A percentile compares a stretch with the other conserved stretches of the same genome.
These are phyloP conservation scores for Myopa testacea DNA, from an alignment of 2,888 invertebrate genomes.

Conservation along the genomic window DNA sequence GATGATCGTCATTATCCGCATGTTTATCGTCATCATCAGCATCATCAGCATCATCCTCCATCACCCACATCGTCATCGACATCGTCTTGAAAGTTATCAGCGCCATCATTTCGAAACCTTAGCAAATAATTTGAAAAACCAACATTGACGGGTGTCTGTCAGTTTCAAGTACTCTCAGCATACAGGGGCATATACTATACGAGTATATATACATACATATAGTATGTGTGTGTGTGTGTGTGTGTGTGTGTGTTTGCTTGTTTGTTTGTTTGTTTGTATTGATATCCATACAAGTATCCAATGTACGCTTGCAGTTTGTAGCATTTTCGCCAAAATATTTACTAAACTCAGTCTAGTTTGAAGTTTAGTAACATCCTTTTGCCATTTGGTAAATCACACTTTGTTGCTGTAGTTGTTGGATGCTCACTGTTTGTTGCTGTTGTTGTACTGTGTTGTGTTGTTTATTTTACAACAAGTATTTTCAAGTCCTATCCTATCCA, in stretches of 20 bases:
- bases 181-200: not conserved
- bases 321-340: conserved; percentile 32
- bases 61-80: conserved; percentile 43
- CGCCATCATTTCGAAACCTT: conserved; percentile 55
- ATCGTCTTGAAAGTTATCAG: conserved; percentile 42
- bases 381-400: conserved; percentile 62
- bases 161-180: conserved; percentile 20
- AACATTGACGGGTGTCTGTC: conserved; percentile 50
- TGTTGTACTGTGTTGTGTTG: conserved; percentile 15
- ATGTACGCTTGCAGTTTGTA: conserved; percentile 11
- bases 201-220: not conserved
- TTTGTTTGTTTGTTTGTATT: conserved; percentile 21
- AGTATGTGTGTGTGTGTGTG: not conserved
- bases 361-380: conserved; percentile 57
- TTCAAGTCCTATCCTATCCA: conserved; percentile 6
- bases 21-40: not conserved
- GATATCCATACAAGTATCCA: conserved; percentile 20
- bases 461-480: conserved; percentile 15
- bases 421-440: conserved; percentile 13
- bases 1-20: not conserved
- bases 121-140: conserved; percentile 62
- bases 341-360: conserved; percentile 28
- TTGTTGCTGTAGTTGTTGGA: conserved; percentile 45
- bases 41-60: conserved; percentile 10
- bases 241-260: conserved; percentile 11